These are phyloP conservation scores for Drosophila prolongata DNA, from an alignment of 2,888 invertebrate species.

Conservation along the genomic window DNA sequence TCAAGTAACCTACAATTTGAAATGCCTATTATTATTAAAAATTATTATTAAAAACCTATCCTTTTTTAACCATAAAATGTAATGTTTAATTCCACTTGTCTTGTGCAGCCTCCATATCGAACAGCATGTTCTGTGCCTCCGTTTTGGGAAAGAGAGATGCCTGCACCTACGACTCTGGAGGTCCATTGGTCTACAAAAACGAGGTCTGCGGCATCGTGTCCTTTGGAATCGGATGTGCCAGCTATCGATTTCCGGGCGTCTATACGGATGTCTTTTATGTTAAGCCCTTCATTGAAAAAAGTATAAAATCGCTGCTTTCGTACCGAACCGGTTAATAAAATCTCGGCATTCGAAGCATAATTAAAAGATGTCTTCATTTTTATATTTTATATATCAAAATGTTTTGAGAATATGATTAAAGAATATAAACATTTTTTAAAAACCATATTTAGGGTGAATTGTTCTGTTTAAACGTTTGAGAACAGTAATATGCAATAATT, in stretches of 20 bases:
- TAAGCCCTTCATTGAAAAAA: constrained; percentile 53
- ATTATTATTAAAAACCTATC: no score
- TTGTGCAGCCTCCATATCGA: constrained; percentile 33
- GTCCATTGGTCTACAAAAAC: constrained; percentile 59
- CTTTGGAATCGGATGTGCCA: constrained; percentile 75
- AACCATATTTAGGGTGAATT: no score
- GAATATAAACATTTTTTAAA: no score
- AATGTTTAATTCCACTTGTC: neutral
- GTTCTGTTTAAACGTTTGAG: no score
- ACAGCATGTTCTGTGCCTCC: constrained; percentile 75
- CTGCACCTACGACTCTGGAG: constrained; percentile 79
- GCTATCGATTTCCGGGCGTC: constrained; percentile 89
- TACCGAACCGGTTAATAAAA: no score
- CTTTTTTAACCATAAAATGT: no score
- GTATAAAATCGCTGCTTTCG: constrained; percentile 20
- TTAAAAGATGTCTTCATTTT: no score
- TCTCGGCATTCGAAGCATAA: neutral
- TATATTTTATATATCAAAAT: no score
- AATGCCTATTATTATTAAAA: no score
- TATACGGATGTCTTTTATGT: constrained; percentile 87
- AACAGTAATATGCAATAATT: no score
- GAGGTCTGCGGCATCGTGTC: constrained; percentile 88
- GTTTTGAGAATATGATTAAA: no score
- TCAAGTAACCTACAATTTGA: no score
- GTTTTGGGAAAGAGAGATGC: constrained; percentile 62